These are phyloP conservation scores for Meta bourneti DNA, from an alignment of 2,888 invertebrate genomes.

Conservation along the genomic window DNA sequence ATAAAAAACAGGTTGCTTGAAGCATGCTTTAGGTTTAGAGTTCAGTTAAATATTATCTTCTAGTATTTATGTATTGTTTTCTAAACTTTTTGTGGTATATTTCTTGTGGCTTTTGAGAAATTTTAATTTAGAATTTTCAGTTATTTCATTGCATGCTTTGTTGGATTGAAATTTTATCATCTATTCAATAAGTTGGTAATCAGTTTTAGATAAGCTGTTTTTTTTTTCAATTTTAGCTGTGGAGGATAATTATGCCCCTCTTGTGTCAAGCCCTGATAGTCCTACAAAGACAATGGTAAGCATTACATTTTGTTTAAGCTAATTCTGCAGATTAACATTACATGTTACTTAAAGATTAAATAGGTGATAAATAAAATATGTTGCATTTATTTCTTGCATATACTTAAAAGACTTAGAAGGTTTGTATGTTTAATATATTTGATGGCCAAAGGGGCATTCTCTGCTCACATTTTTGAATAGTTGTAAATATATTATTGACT, in stretches of 20 bases:
- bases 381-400: too few species aligned
- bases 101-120: too few species aligned
- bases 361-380: too few species aligned
- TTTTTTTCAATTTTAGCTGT: conserved; percentile 32
- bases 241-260: conserved; percentile 71
- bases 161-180: too few species aligned
- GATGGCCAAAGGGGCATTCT: too few species aligned
- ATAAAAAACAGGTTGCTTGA: too few species aligned
- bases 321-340: not conserved
- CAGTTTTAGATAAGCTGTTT: not conserved
- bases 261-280: conserved; percentile 75
- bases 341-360: not conserved
- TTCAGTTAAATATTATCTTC: not conserved
- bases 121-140: not conserved
- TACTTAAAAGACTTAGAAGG: too few species aligned
- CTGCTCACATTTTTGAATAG: too few species aligned
- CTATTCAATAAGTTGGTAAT: not conserved
- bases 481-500: too few species aligned
- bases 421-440: too few species aligned
- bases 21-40: not conserved
- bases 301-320: not conserved
- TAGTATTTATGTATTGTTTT: not conserved
- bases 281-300: conserved; percentile 65
- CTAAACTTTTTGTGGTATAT: too few species aligned
- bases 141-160: conserved; percentile 7